A percentile compares a stretch with the other conserved stretches of the same genome.
These are phyloP conservation scores for Catocala fraxini DNA, from an alignment of 2,888 invertebrate genomes.

Conservation along the genomic window DNA sequence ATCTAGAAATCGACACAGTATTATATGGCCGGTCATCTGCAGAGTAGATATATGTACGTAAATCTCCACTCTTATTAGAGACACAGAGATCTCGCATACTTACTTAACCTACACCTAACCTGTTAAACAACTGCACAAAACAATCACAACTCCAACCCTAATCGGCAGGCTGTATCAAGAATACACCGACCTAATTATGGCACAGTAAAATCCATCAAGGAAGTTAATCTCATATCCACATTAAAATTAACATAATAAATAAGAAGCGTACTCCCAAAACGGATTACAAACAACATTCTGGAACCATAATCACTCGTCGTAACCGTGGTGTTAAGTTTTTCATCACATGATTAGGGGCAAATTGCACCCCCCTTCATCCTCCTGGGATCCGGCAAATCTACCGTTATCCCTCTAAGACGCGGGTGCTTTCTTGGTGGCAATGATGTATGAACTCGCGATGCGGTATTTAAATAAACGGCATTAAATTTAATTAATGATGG, in stretches of 20 bases:
- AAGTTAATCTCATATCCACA: constrained; percentile 35
- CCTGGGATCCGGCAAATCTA: constrained; percentile 72
- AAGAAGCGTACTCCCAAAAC: constrained; percentile 51
- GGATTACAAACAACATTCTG: constrained; percentile 50
- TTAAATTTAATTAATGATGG: too few relatives aligned
- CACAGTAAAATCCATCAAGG: constrained; percentile 18
- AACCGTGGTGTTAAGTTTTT: constrained; percentile 78
- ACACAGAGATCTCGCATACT: too few relatives aligned
- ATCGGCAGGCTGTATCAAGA: not conserved
- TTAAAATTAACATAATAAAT: constrained; percentile 56
- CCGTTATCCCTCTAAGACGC: constrained; percentile 72
- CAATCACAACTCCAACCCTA: not conserved
- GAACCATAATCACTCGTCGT: constrained; percentile 43
- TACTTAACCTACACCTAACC: too few relatives aligned
- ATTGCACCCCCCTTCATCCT: constrained; percentile 63
- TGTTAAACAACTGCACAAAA: not conserved
- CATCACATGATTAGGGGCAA: constrained; percentile 83
- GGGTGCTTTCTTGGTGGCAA: constrained; percentile 59
- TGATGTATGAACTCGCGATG: constrained; percentile 48
- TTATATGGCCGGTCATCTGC: too few relatives aligned
- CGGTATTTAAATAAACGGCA: constrained; percentile 33
- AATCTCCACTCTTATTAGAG: too few relatives aligned
- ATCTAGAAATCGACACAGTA: too few relatives aligned
- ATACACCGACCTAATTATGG: constrained; percentile 18
- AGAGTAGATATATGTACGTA: too few relatives aligned